Evolutionary conservation across 37 sponge, comb jelly and placozoan genomes (phyloP), one percentile per base, ranked within the genome.

Genomic region (Aphrocallistes beatrix): DNA sequence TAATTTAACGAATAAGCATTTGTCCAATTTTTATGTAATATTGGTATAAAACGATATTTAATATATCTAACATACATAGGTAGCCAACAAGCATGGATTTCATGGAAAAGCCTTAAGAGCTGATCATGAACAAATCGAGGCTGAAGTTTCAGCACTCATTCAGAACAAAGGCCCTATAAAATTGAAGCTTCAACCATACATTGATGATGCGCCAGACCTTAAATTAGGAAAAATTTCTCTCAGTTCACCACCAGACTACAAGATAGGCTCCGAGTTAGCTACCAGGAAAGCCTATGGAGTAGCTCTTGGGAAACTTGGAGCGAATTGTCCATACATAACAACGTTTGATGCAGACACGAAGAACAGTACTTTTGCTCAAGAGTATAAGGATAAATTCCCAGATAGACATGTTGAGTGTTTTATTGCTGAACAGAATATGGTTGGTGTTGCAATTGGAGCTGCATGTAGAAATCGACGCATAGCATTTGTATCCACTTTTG

Each of bases 301-400:
- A 37, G 95, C 94, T 19, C 87, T 98, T 16, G 94, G 89, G 25
- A 98, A 92, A 42, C 86, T 98, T n/a, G 99, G 99, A 1, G 91
- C 92, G 37, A 83, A 81, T 75, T 87, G 38, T 50, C 39, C 38
- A 1, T 85, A 91, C 0, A 86, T 98, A 8, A 83, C 92, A 1
- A 94, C 91, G 39, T 82, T 98, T 38, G 99, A 98, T 83, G 99
- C 92, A 3, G 99, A 98, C 85, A 98, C 99, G n/a, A 98, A 98
- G 84, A 98, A 98, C 88, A 95, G 96, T 75, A 98, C 99, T 40
- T 98, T 92, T 85, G 86, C 99, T 42, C 90, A 95, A 39, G 95
- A 94, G 48, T 98, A 96, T 93, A 95, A 98, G 93, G 92, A 91
- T 0, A 92, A 86, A 50, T 93, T 89, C 88, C 90, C 90, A 28